These are phyloP conservation scores for Chalcis sispes DNA, from an alignment of 2,888 invertebrate genomes.

Conservation along the genomic window DNA sequence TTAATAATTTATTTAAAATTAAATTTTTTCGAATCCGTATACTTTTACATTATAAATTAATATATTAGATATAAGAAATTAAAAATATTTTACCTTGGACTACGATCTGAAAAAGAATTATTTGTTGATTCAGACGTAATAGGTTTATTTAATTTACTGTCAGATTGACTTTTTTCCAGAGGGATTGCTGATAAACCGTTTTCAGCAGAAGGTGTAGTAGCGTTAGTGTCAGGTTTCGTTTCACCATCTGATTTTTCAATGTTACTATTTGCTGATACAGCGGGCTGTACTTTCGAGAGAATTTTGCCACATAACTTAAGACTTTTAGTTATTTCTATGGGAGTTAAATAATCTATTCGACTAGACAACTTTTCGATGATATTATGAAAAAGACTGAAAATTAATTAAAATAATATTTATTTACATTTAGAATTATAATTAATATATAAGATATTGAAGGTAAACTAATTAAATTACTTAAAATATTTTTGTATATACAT, in stretches of 20 bases:
- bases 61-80: not conserved
- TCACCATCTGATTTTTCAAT: constrained; percentile 60
- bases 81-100: constrained; percentile 61
- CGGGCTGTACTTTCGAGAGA: constrained; percentile 85
- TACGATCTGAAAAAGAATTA: constrained; percentile 66
- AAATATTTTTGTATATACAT: not conserved
- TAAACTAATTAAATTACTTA: not conserved
- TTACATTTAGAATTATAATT: not conserved
- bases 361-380: constrained; percentile 80
- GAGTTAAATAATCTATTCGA: constrained; percentile 78
- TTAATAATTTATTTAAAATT: not conserved
- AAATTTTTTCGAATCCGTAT: not conserved
- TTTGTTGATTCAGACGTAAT: constrained; percentile 56
- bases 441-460: not conserved
- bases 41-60: not conserved
- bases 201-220: constrained; percentile 56
- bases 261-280: constrained; percentile 75
- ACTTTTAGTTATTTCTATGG: constrained; percentile 82
- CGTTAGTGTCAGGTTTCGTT: constrained; percentile 32
- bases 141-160: constrained; percentile 79
- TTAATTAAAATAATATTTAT: not conserved
- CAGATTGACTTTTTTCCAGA: constrained; percentile 82
- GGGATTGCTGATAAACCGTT: constrained; percentile 70
- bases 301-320: constrained; percentile 85
- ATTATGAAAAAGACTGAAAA: constrained; percentile 80